Conservation (phyloP, 2,888 invertebrate species). For the Hemaris fuciformis region DNA sequence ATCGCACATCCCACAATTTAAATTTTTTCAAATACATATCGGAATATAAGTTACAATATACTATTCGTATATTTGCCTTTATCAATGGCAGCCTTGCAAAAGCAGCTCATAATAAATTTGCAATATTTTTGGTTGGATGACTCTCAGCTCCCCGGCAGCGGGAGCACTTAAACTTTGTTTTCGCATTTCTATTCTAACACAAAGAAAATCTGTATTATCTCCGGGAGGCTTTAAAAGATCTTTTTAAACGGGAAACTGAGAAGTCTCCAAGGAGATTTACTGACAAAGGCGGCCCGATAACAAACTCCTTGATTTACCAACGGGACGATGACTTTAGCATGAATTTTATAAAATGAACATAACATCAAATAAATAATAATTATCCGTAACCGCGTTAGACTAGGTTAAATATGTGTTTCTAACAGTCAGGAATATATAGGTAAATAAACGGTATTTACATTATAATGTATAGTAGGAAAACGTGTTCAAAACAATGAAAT, state of each 20-base stretch:
- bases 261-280: not conserved
- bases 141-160: not conserved
- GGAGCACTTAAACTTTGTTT: not conserved
- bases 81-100: too few relatives aligned
- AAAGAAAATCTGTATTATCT: not conserved
- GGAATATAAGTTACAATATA: not conserved
- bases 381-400: too few relatives aligned
- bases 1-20: constrained; percentile 30
- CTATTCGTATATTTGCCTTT: too few relatives aligned
- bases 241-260: not conserved
- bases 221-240: not conserved
- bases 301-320: not conserved
- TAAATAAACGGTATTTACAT: not conserved
- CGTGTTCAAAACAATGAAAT: not conserved
- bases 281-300: not conserved
- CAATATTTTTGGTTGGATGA: too few relatives aligned
- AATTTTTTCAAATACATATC: not conserved
- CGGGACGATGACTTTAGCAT: not conserved
- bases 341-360: not conserved
- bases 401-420: too few relatives aligned
- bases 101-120: too few relatives aligned
- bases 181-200: not conserved
- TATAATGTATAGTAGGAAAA: not conserved
- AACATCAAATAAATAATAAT: not conserved
- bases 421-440: not conserved